phyloP scores from a whole-genome alignment of 2,113 vertebrate genomes.

The Erinaceus europaeus region DNA sequence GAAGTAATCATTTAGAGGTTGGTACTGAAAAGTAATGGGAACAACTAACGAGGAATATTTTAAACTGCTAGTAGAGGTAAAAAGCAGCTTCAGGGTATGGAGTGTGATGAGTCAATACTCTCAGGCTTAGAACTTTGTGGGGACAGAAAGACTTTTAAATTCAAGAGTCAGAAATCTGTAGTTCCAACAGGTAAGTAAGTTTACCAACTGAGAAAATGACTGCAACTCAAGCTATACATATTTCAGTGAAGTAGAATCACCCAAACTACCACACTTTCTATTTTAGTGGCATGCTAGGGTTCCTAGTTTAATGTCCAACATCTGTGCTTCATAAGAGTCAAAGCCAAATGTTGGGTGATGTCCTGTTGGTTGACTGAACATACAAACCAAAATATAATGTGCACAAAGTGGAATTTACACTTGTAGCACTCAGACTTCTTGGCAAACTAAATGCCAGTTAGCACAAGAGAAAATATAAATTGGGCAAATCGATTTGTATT shows the following conservation, averaged over 20 bases:
- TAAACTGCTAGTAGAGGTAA: background rate
- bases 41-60: background rate
- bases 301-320: conserved; percentile 62
- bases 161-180: conserved; percentile 48
- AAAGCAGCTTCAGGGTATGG: background rate
- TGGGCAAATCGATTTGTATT: conserved; percentile 64
- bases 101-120: background rate
- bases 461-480: conserved; percentile 65
- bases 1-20: conserved; percentile 10
- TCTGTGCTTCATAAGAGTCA: conserved; percentile 58
- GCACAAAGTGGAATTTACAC: conserved; percentile 26
- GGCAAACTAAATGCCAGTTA: conserved; percentile 63
- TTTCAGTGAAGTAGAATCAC: conserved; percentile 38
- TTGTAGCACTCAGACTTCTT: background rate
- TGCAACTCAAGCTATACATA: conserved; percentile 29
- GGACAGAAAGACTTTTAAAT: conserved; percentile 48
- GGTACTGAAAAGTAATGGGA: background rate
- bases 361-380: conserved; percentile 37
- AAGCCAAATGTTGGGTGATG: conserved; percentile 55
- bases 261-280: conserved; percentile 34
- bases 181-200: conserved; percentile 53
- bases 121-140: conserved; percentile 26
- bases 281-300: conserved; percentile 59
- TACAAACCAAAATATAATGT: conserved; percentile 43
- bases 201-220: conserved; percentile 45